Percentiles rank a stretch among this genome's conserved stretches.
Evolutionary conservation across 2,113 vertebrate species (phyloP).

Genomic region (Stegostoma tigrinum): DNA sequence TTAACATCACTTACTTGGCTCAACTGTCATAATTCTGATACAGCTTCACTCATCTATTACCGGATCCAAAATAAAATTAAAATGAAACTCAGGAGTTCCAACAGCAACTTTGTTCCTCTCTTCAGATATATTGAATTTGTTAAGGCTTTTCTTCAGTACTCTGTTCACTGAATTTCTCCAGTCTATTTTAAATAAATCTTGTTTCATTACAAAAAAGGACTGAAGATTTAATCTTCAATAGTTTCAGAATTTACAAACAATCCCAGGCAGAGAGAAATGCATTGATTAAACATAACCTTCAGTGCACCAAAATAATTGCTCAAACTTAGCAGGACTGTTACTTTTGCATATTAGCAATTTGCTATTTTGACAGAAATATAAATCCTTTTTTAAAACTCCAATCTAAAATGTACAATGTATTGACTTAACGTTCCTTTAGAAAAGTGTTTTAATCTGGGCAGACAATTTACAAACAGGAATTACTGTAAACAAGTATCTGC

Average conservation of each 20-base stretch:
- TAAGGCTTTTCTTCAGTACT: too few relatives aligned
- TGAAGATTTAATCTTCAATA: not conserved
- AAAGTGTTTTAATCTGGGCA: not conserved
- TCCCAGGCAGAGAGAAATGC: not conserved
- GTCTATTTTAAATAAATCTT: too few relatives aligned
- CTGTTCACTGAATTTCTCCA: too few relatives aligned
- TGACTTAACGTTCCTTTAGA: not conserved
- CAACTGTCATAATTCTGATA: too few relatives aligned
- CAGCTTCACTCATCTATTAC: too few relatives aligned
- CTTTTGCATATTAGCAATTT: not conserved
- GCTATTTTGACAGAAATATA: not conserved
- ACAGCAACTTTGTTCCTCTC: too few relatives aligned
- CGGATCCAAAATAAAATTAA: too few relatives aligned
- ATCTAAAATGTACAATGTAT: conserved; percentile 18
- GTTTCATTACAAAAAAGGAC: not conserved
- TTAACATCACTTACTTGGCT: too few relatives aligned
- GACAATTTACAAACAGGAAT: not conserved
- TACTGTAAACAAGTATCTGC: not conserved
- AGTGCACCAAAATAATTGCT: too few relatives aligned
- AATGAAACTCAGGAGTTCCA: too few relatives aligned
- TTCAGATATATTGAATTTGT: too few relatives aligned
- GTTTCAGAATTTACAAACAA: conserved; percentile 14
- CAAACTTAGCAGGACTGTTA: not conserved
- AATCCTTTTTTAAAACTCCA: not conserved
- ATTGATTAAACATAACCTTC: not conserved